Evolutionary conservation across 2,888 invertebrate species (phyloP), one percentile per base, ranked within the genome.

Genomic region (Clepsis dumicolana): DNA sequence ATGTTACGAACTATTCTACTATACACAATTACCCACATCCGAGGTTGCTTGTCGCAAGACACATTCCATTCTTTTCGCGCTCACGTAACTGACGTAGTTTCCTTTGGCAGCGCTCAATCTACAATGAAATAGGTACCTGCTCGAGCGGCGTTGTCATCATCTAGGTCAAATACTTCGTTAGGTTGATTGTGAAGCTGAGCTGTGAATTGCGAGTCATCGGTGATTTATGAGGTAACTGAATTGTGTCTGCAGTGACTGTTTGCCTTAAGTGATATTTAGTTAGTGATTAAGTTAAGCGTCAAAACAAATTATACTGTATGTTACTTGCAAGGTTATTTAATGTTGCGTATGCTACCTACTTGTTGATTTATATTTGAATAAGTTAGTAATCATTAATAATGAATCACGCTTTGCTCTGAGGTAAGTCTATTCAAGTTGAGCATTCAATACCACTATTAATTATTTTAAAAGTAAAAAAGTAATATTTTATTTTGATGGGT

Each of bases 11-110:
- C 65, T 56, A 52, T 44, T 48, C 54, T 38, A 61, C 80, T 75
- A 75, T 79, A 79, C 80, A 78, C 79, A 83, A 85, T 88, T 87
- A 86, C 80, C 82, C 75, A 85, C 83, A 86, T 87, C 85, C 88
- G 88, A 89, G 87, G 87, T 80, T 88, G 85, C 79, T 82, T 89
- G 86, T 88, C 84, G 89, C 86, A 88, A 89, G 85, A 84, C 78
- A 77, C 84, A 83, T 89, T 86, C 85, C 86, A 87, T 89, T 88
- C 81, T 89, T 86, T 84, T 75, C 74, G 79, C 74, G 81, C 72
- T 89, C 86, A 89, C 87, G 88, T 89, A 91, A 91, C 82, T 74
- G 72, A 32, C 72, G 75, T 74, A 70, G 79, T 80, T 81, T 81
- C 80, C 80, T 80, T 82, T 77, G 77, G 74, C 76, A 80, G 79